Conservation (phyloP, 2,888 invertebrate genomes). For the Pheosia gnoma region DNA sequence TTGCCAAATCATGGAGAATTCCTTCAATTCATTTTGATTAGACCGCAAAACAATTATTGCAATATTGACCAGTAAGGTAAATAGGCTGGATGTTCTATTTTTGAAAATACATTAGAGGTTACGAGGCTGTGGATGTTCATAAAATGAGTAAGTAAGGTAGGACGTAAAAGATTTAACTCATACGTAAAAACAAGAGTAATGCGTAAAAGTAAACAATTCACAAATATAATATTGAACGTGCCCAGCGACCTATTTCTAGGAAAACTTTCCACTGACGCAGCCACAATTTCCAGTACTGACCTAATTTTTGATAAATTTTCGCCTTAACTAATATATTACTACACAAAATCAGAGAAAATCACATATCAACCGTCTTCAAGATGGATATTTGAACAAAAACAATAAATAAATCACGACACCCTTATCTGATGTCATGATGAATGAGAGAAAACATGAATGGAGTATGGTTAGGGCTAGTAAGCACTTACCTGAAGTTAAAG, state of each 20-base stretch:
- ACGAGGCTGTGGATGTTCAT: no score
- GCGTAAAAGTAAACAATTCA: neutral
- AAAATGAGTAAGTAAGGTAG: no score
- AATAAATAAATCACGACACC: conserved; percentile 46
- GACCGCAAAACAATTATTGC: no score
- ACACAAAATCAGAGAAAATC: neutral
- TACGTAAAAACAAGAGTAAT: neutral
- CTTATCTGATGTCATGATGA: conserved; percentile 64
- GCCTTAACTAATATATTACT: neutral
- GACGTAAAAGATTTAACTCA: conserved; percentile 1
- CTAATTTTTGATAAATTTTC: conserved; percentile 26
- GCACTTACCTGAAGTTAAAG: conserved; percentile 55
- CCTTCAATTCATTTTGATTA: no score
- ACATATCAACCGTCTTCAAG: conserved; percentile 14
- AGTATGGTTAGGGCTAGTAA: conserved; percentile 25
- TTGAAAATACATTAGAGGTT: neutral
- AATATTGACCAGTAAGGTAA: no score
- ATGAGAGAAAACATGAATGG: conserved; percentile 56
- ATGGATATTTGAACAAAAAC: conserved; percentile 32
- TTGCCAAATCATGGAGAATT: no score
- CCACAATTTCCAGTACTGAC: conserved; percentile 40
- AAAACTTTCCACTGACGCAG: conserved; percentile 45
- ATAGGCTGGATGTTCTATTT: neutral
- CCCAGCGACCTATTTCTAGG: conserved; percentile 65
- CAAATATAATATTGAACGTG: conserved; percentile 11